A percentile compares a stretch with the other conserved stretches of the same genome.
Evolutionary conservation across 2,797 vertebrate species (phyloP).

Genomic region (Cichlasoma orientale): DNA sequence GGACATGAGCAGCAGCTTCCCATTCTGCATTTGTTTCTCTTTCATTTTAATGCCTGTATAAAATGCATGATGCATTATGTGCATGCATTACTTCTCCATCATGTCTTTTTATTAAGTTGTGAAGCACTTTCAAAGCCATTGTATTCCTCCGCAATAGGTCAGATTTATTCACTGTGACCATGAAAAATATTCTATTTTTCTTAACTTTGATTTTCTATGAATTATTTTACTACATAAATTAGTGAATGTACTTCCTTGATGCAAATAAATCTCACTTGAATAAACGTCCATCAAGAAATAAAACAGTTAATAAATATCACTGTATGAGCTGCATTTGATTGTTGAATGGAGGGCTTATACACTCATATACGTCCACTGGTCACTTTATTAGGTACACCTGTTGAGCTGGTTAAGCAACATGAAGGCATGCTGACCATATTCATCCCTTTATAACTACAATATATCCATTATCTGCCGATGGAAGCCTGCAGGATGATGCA

Average conservation of each 20-base stretch:
- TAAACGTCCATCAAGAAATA: slow-evolving; percentile 51
- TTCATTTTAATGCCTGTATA: slow-evolving; percentile 27
- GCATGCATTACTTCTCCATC: slow-evolving; percentile 54
- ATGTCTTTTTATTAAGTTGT: slow-evolving; percentile 42
- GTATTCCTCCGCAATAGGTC: slow-evolving; percentile 76
- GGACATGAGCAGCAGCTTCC: slow-evolving; percentile 27
- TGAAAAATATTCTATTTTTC: slow-evolving; percentile 77
- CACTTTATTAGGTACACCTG: not conserved
- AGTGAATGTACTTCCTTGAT: slow-evolving; percentile 69
- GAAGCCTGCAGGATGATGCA: too few relatives aligned
- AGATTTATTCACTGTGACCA: slow-evolving; percentile 77
- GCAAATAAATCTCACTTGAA: slow-evolving; percentile 73
- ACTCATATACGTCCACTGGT: not conserved
- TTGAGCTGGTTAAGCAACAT: not conserved
- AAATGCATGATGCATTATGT: slow-evolving; percentile 57
- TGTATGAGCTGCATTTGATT: not conserved
- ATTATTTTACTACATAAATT: slow-evolving; percentile 80
- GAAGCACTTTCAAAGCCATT: slow-evolving; percentile 71
- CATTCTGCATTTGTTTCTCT: slow-evolving; percentile 21
- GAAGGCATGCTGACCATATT: not conserved
- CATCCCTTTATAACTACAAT: too few relatives aligned
- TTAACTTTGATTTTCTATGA: slow-evolving; percentile 80
- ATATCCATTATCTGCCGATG: too few relatives aligned
- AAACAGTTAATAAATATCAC: slow-evolving; percentile 9
- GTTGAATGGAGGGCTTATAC: not conserved